Evolutionary conservation across 2,797 vertebrate genomes (phyloP).

Genomic region (Chiroxiphia lanceolata): DNA sequence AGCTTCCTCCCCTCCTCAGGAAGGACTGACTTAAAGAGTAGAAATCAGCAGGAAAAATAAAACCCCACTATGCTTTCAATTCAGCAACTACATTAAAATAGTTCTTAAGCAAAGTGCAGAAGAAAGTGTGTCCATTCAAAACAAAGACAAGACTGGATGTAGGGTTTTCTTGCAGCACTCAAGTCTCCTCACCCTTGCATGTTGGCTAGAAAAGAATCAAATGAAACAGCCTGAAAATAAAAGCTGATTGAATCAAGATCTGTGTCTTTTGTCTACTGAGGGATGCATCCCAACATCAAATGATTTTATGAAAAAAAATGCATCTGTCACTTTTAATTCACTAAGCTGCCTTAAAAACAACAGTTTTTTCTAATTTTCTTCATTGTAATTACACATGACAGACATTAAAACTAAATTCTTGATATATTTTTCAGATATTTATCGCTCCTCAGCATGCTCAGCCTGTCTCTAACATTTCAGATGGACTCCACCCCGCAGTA

Average conservation of each 20-base stretch:
- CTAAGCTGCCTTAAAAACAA: background rate
- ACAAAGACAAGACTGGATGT: background rate
- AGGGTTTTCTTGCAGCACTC: background rate
- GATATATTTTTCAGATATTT: constrained; percentile 10
- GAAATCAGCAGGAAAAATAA: background rate
- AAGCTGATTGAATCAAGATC: background rate
- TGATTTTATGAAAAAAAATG: background rate
- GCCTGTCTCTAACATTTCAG: background rate
- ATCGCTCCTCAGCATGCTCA: background rate
- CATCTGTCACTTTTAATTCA: background rate
- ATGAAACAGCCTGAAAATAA: background rate
- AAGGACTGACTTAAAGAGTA: background rate
- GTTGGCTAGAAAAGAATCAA: background rate
- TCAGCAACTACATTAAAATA: background rate
- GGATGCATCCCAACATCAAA: background rate
- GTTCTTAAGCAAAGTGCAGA: background rate
- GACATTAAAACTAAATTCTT: background rate
- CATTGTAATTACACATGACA: background rate
- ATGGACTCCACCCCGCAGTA: constrained; percentile 25
- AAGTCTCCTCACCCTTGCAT: background rate
- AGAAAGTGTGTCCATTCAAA: background rate
- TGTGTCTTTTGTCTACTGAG: background rate
- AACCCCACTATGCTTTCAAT: background rate
- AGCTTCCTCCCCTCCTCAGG: background rate
- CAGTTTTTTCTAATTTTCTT: background rate